Base-by-base conservation (phyloP, 2,113 vertebrate species). In the Pholis gunnellus region DNA sequence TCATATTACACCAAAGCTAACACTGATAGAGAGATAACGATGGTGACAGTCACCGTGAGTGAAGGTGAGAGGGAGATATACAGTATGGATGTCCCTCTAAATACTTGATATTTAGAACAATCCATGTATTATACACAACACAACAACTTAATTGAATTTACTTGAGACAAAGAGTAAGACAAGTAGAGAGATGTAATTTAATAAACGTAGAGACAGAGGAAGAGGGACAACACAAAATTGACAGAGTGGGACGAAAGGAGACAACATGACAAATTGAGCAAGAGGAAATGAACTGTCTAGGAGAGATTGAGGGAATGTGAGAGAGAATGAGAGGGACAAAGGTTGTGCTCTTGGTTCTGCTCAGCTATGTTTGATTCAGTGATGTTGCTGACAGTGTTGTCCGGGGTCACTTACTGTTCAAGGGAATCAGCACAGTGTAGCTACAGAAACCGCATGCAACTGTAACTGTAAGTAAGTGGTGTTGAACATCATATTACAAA, bases 221-320 rank as follows among this genome's bases (percentile, higher is more conserved):
- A 79, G 66, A 87, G 44, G 73, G 79, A 81, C 68, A 73, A 75
- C 72, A 63, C 50, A 38, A 67, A 80, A 74, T 34, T 83, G 79
- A 69, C 71, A 70, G 36, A 80, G 38, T 46, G 8, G 15, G 75
- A 75, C 31, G 76, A 61, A 70, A 71, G 54, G 63, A 79, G 57
- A 67, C 71, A 69, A 52, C 84, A 85, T 90, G 75, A 84, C 63
- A 87, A 82, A 83, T 74, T 65, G 59, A 85, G 75, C 63, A 67
- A 67, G 84, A 75, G 54, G 81, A 78, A 83, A 78, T 78, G 70
- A 72, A 87, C 22, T 52, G 42, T 70, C 15, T 70, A 65, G 13
- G 66, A 74, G 79, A 75, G 59, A 59, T 34, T 0, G 46, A 61
- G 46, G 46, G 63, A 57, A 60, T 27, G 66, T 34, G 27, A 77